phyloP scores from a whole-genome alignment of 1,140 invertebrate genomes.

The Macrobrachium nipponense region DNA sequence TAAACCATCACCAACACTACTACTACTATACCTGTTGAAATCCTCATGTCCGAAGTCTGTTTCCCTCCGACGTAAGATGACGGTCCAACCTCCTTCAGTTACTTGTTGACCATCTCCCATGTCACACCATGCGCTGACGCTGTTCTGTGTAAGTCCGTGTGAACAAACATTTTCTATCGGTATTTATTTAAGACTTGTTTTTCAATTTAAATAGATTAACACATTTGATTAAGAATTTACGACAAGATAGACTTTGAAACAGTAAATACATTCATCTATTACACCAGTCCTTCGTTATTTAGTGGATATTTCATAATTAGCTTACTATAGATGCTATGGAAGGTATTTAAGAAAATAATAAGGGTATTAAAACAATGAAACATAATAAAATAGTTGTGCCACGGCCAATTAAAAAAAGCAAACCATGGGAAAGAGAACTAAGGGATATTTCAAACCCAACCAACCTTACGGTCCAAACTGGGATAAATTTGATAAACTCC shows the following conservation, averaged over 20 bases:
- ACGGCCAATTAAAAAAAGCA: neutral
- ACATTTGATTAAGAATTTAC: neutral
- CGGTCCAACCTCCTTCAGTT: slow-evolving; percentile 14
- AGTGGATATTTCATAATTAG: too few relatives aligned
- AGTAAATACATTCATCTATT: too few relatives aligned
- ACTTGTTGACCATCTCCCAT: neutral
- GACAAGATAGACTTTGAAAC: too few relatives aligned
- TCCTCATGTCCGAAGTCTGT: neutral
- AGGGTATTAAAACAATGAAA: neutral
- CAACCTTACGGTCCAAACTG: neutral
- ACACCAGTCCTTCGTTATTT: too few relatives aligned
- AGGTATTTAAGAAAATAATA: too few relatives aligned
- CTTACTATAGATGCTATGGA: too few relatives aligned
- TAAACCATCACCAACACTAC: neutral
- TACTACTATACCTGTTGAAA: slow-evolving; percentile 12
- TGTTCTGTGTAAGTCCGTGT: neutral
- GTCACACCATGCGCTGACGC: slow-evolving; percentile 3
- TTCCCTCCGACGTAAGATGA: neutral
- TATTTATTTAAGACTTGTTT: neutral
- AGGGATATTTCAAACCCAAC: neutral
- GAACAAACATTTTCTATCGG: neutral
- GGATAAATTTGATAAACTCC: slow-evolving; percentile 1
- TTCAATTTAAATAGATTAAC: neutral
- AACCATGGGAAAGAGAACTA: neutral
- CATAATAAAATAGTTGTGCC: neutral